A percentile compares a stretch with the other conserved stretches of the same genome.
Conservation (phyloP, 2,113 vertebrate species). For the Asarcornis scutulata region DNA sequence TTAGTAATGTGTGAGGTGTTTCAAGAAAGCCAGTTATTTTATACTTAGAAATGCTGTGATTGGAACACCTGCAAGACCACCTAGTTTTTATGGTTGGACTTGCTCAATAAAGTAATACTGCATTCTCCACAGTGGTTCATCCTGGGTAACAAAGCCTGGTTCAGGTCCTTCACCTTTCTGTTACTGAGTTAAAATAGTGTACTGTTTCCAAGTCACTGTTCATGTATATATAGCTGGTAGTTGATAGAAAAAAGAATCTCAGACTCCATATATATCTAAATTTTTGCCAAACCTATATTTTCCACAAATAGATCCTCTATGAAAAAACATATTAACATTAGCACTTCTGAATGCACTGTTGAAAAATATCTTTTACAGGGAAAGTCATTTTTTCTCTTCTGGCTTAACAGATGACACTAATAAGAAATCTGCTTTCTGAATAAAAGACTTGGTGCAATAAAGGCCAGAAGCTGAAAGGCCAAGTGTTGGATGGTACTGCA, state of each 20-base stretch:
- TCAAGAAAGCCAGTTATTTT: background rate
- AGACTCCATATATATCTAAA: background rate
- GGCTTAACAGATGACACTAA: background rate
- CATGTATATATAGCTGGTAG: background rate
- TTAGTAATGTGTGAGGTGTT: background rate
- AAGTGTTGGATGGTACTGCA: background rate
- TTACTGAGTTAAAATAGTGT: background rate
- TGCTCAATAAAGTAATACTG: background rate
- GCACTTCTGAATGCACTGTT: background rate
- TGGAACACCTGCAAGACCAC: background rate
- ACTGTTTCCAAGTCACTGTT: background rate
- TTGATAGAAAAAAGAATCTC: background rate
- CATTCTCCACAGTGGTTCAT: background rate
- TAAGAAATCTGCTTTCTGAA: background rate
- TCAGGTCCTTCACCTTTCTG: background rate
- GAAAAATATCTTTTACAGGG: background rate
- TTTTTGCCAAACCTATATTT: background rate
- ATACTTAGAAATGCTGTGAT: background rate
- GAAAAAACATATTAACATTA: background rate
- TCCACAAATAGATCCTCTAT: background rate
- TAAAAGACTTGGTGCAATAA: background rate
- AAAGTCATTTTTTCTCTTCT: background rate
- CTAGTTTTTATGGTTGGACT: background rate
- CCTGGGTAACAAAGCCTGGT: background rate
- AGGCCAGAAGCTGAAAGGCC: slow-evolving; percentile 11